These are phyloP conservation scores for Brienomyrus brachyistius DNA, from an alignment of 2,113 vertebrate genomes.

Conservation along the genomic window DNA sequence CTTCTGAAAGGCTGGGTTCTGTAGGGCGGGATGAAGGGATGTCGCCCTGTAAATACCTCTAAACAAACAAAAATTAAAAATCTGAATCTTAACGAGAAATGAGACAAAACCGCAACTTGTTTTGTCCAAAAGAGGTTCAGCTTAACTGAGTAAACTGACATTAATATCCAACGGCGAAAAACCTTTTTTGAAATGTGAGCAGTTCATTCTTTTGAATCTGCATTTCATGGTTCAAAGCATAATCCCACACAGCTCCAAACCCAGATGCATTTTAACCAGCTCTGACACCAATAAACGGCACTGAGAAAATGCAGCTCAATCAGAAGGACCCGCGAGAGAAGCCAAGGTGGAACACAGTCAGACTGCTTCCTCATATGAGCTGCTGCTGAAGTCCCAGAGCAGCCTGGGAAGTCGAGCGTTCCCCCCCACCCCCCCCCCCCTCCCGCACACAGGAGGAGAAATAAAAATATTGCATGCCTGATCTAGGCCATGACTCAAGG, in stretches of 20 bases:
- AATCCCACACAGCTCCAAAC: not conserved
- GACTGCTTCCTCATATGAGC: not conserved
- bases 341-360: not conserved
- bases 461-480: not conserved
- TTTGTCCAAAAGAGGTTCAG: not conserved
- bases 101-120: not conserved
- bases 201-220: not conserved
- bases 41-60: not conserved
- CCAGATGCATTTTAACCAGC: not conserved
- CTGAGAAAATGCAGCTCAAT: not conserved
- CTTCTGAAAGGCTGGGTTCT: not conserved
- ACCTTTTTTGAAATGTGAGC: not conserved
- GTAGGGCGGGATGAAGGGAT: not conserved
- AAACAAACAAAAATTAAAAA: not conserved
- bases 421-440: too few relatives aligned
- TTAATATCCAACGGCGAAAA: not conserved
- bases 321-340: not conserved
- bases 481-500: not conserved
- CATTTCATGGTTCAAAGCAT: not conserved
- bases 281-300: not conserved
- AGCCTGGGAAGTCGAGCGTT: not conserved
- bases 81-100: not conserved
- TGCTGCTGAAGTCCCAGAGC: not conserved
- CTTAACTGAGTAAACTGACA: not conserved
- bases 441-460: not conserved